These are phyloP conservation scores for Drosophila greeni DNA, from an alignment of 2,888 invertebrate species.

Conservation along the genomic window DNA sequence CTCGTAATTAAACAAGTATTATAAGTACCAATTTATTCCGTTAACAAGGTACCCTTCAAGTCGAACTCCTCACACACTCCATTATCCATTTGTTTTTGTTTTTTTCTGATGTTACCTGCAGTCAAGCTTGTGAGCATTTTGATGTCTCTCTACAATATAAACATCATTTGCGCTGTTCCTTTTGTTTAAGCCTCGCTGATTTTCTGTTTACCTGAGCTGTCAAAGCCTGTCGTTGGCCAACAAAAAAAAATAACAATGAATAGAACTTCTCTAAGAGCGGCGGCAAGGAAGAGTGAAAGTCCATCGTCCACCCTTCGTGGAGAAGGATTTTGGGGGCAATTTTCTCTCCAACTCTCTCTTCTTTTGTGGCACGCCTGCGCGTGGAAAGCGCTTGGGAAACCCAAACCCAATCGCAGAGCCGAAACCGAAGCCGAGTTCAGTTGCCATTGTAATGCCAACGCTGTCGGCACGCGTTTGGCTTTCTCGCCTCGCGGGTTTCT, in stretches of 20 bases:
- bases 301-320: slow-evolving; percentile 46
- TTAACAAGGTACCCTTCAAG: not conserved
- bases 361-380: slow-evolving; percentile 26
- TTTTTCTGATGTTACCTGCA: slow-evolving; percentile 32
- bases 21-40: not conserved
- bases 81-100: not conserved
- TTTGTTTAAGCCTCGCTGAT: slow-evolving; percentile 69
- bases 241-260: slow-evolving; percentile 30
- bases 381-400: slow-evolving; percentile 30
- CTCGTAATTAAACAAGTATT: not conserved
- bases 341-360: slow-evolving; percentile 45
- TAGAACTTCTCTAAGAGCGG: slow-evolving; percentile 22
- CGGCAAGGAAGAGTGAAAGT: slow-evolving; percentile 21
- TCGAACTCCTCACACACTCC: not conserved
- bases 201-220: slow-evolving; percentile 66
- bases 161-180: slow-evolving; percentile 72
- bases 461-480: slow-evolving; percentile 63
- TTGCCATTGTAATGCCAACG: slow-evolving; percentile 72
- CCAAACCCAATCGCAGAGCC: slow-evolving; percentile 12
- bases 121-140: slow-evolving; percentile 44
- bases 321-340: slow-evolving; percentile 33
- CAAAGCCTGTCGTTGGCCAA: slow-evolving; percentile 44
- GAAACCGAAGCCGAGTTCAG: slow-evolving; percentile 43
- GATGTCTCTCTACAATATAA: slow-evolving; percentile 67
- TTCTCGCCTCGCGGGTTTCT: slow-evolving; percentile 61